These are phyloP conservation scores for Microdon myrmicae DNA, from an alignment of 2,888 invertebrate genomes.

Conservation along the genomic window DNA sequence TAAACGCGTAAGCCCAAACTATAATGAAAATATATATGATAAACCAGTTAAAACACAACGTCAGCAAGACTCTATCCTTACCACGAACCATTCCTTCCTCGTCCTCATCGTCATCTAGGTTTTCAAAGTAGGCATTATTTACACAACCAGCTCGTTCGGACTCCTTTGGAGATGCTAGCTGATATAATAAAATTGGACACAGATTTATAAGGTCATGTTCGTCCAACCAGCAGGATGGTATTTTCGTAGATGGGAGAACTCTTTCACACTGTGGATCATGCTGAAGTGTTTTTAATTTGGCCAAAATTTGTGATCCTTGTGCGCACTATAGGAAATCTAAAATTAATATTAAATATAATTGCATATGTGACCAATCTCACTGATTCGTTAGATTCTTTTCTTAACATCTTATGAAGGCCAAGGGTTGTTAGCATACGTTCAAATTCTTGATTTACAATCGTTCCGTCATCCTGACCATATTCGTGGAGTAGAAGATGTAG, in stretches of 20 bases:
- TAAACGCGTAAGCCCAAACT: slow-evolving; percentile 87
- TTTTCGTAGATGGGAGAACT: slow-evolving; percentile 1
- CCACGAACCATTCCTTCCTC: slow-evolving; percentile 58
- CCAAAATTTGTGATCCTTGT: slow-evolving; percentile 16
- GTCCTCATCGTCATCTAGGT: too few species aligned
- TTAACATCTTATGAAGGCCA: slow-evolving; percentile 69
- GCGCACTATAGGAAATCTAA: slow-evolving; percentile 24
- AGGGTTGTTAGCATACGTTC: slow-evolving; percentile 74
- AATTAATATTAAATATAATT: background rate
- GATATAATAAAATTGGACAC: slow-evolving; percentile 77
- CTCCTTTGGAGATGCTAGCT: slow-evolving; percentile 71
- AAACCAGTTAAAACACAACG: background rate
- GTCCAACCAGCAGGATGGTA: slow-evolving; percentile 55
- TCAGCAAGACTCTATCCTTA: slow-evolving; percentile 29
- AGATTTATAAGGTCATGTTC: slow-evolving; percentile 66
- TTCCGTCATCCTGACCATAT: slow-evolving; percentile 73
- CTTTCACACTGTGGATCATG: slow-evolving; percentile 22
- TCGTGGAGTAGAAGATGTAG: slow-evolving; percentile 75
- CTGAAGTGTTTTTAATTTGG: slow-evolving; percentile 34
- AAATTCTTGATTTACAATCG: slow-evolving; percentile 75
- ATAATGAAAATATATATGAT: slow-evolving; percentile 5
- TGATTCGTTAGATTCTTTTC: slow-evolving; percentile 22
- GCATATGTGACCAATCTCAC: slow-evolving; percentile 8
- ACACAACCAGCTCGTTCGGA: slow-evolving; percentile 71
- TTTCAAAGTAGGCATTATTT: slow-evolving; percentile 65